These are phyloP conservation scores for Microctenopoma stevenorrisi DNA, from an alignment of 2,797 vertebrate species.

Conservation along the genomic window DNA sequence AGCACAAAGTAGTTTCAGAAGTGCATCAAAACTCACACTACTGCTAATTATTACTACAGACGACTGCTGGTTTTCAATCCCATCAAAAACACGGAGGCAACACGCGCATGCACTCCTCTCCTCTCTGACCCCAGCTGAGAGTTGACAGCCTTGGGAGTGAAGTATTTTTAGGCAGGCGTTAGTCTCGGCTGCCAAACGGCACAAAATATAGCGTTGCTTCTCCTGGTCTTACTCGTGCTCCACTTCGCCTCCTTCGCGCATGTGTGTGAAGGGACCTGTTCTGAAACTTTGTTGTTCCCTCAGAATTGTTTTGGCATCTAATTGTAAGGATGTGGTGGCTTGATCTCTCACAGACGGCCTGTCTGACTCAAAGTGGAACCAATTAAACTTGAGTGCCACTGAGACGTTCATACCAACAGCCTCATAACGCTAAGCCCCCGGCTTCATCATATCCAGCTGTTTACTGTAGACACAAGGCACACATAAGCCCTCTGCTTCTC, in stretches of 20 bases:
- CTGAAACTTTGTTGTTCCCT: constrained; percentile 24
- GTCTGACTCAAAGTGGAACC: constrained; percentile 65
- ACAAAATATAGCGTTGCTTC: constrained; percentile 76
- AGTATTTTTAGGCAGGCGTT: constrained; percentile 81
- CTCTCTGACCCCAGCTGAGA: constrained; percentile 71
- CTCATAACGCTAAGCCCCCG: constrained; percentile 57
- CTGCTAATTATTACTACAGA: constrained; percentile 66
- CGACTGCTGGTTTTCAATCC: constrained; percentile 62
- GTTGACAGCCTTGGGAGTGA: constrained; percentile 70
- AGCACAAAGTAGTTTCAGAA: constrained; percentile 62
- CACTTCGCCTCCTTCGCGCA: constrained; percentile 23
- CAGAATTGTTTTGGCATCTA: constrained; percentile 47
- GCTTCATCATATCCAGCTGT: constrained; percentile 77
- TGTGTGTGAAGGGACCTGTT: neutral
- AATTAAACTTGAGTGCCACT: constrained; percentile 43
- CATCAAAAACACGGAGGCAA: constrained; percentile 48
- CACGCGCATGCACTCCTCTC: constrained; percentile 48
- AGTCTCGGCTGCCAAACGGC: constrained; percentile 72
- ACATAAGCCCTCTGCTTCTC: constrained; percentile 51
- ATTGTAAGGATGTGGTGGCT: constrained; percentile 66
- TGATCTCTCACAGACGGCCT: constrained; percentile 75
- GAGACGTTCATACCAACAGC: constrained; percentile 55
- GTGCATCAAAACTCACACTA: constrained; percentile 44
- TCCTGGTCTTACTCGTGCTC: constrained; percentile 51
- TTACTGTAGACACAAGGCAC: constrained; percentile 74